Percentiles rank a stretch among this genome's conserved stretches.
phyloP scores from a whole-genome alignment of 2,888 invertebrate genomes.

The Patella depressa region DNA sequence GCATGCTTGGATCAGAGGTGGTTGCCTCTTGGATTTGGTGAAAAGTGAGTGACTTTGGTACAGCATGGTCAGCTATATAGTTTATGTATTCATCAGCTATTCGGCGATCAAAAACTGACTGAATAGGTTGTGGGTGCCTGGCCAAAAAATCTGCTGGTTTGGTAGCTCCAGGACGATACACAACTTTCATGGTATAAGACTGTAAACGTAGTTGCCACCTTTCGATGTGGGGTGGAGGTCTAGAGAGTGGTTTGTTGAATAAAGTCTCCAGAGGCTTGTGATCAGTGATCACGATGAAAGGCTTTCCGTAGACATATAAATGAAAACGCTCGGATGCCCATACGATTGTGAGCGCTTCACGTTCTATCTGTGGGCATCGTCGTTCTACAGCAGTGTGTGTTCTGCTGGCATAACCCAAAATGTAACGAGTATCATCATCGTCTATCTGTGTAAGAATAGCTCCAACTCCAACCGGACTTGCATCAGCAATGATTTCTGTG shows the following conservation, averaged over 20 bases:
- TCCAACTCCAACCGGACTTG: slow-evolving; percentile 43
- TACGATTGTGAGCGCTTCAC: slow-evolving; percentile 50
- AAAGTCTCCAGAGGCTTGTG: slow-evolving; percentile 56
- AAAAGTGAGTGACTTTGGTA: slow-evolving; percentile 37
- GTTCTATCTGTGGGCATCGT: slow-evolving; percentile 51
- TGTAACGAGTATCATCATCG: slow-evolving; percentile 32
- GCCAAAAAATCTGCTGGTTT: slow-evolving; percentile 46
- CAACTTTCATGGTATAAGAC: slow-evolving; percentile 33
- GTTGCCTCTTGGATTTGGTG: slow-evolving; percentile 6
- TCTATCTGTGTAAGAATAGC: slow-evolving; percentile 40
- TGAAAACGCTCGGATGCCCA: slow-evolving; percentile 56
- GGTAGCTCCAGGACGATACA: slow-evolving; percentile 39
- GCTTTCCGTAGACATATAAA: slow-evolving; percentile 50
- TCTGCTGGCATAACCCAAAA: slow-evolving; percentile 44
- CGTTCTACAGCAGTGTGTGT: slow-evolving; percentile 42
- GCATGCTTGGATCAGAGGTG: slow-evolving; percentile 19
- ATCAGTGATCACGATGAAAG: slow-evolving; percentile 47
- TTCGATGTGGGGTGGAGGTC: slow-evolving; percentile 35
- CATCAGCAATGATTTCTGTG: slow-evolving; percentile 42
- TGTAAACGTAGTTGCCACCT: slow-evolving; percentile 37
- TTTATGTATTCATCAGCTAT: slow-evolving; percentile 18
- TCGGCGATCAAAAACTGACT: slow-evolving; percentile 21
- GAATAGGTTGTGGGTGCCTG: slow-evolving; percentile 36
- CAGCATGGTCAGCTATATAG: slow-evolving; percentile 29
- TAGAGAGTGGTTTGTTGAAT: slow-evolving; percentile 44